These are phyloP conservation scores for Furnarius figulus DNA, from an alignment of 2,113 vertebrate genomes.

Conservation along the genomic window DNA sequence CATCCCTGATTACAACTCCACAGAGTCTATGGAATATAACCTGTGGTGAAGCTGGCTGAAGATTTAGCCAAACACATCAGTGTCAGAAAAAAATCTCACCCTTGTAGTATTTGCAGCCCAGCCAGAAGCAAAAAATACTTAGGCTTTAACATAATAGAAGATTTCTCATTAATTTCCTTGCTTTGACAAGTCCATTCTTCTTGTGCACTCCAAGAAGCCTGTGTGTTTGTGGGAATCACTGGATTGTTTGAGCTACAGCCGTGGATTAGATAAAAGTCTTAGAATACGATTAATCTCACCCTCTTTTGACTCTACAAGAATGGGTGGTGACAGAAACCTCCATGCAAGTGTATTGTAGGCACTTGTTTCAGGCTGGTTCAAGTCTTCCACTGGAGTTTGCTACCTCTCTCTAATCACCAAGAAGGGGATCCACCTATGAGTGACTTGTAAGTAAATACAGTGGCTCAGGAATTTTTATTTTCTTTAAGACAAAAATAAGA, in stretches of 20 bases:
- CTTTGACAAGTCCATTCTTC: neutral
- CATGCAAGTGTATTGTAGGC: neutral
- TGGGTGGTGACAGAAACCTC: neutral
- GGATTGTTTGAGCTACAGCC: neutral
- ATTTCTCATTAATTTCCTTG: neutral
- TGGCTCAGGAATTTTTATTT: neutral
- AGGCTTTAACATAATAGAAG: neutral
- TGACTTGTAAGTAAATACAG: neutral
- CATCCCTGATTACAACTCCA: neutral
- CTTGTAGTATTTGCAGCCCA: neutral
- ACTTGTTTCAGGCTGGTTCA: neutral
- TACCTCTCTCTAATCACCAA: neutral
- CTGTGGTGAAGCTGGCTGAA: neutral
- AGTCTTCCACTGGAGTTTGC: neutral
- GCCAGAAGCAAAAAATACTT: neutral
- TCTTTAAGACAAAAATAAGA: neutral
- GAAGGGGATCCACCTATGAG: neutral
- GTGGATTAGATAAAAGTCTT: neutral
- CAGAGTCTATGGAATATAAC: neutral
- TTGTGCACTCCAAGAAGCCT: neutral
- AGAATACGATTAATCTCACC: neutral
- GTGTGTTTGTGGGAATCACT: neutral
- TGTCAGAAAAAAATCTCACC: neutral
- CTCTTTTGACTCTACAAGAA: neutral
- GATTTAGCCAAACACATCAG: neutral